phyloP scores from a whole-genome alignment of 2,888 invertebrate species.

The Asteroscopus sphinx region DNA sequence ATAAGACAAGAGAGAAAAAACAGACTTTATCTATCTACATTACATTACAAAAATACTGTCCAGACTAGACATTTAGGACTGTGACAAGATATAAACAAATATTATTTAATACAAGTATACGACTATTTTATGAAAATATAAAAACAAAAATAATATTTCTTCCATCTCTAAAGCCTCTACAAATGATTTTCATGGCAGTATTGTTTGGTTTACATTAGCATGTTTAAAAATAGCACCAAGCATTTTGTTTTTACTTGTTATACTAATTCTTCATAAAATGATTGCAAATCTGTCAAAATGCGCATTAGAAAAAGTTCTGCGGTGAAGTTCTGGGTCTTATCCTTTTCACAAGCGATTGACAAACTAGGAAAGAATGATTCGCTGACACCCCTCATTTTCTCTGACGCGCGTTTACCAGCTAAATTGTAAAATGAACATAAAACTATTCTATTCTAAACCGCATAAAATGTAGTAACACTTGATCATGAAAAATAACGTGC shows the following conservation, averaged over 20 bases:
- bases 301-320: background rate
- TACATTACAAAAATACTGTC: constrained; percentile 56
- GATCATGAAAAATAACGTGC: background rate
- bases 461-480: background rate
- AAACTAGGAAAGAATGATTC: no score
- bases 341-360: no score
- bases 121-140: constrained; percentile 21
- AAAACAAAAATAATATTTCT: constrained; percentile 6
- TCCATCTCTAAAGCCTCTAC: no score
- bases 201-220: no score
- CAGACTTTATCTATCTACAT: constrained; percentile 32
- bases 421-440: background rate
- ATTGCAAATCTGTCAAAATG: background rate
- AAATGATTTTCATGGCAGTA: no score
- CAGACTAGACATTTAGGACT: constrained; percentile 54
- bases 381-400: background rate
- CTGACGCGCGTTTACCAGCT: background rate
- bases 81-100: constrained; percentile 21
- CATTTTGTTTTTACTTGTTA: background rate
- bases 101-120: constrained; percentile 5
- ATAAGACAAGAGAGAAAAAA: no score
- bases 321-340: no score
- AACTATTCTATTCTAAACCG: constrained; percentile 1
- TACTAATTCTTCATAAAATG: background rate
- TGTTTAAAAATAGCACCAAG: constrained; percentile 28